phyloP scores from a whole-genome alignment of 2,113 vertebrate genomes.

The Eudorcas thomsonii region DNA sequence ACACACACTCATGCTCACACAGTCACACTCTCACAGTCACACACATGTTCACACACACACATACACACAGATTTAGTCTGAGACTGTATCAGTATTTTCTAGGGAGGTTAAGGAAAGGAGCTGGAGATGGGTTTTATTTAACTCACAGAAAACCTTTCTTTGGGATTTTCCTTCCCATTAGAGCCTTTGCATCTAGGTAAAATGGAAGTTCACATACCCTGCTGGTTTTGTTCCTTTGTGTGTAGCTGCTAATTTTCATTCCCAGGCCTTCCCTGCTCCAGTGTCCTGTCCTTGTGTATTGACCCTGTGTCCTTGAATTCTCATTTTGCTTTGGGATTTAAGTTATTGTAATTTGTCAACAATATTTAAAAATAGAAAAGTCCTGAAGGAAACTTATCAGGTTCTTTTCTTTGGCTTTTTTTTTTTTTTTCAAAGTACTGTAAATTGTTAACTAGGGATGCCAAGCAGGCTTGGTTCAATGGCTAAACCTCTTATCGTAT shows the following conservation, averaged over 20 bases:
- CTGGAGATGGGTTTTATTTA: conserved; percentile 46
- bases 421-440: conserved; percentile 81
- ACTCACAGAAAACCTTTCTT: conserved; percentile 77
- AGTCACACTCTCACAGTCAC: too few species aligned
- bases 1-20: neutral
- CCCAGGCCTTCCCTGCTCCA: neutral
- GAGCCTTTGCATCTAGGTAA: conserved; percentile 60
- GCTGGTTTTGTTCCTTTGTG: conserved; percentile 76
- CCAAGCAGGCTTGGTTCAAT: conserved; percentile 89
- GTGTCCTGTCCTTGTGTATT: conserved; percentile 69
- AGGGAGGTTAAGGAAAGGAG: neutral
- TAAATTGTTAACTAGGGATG: conserved; percentile 85
- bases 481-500: conserved; percentile 82
- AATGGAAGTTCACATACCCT: conserved; percentile 25
- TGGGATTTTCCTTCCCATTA: conserved; percentile 52
- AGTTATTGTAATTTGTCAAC: conserved; percentile 83
- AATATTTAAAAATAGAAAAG: conserved; percentile 85
- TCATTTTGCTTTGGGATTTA: conserved; percentile 76
- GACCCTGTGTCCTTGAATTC: conserved; percentile 67
- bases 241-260: conserved; percentile 51
- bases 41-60: neutral
- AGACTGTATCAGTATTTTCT: neutral
- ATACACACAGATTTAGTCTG: neutral
- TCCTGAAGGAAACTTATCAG: conserved; percentile 76
- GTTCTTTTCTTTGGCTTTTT: conserved; percentile 76